Evolutionary conservation across 1,140 invertebrate species (phyloP).

Genomic region (Eurytemora carolleeae): DNA sequence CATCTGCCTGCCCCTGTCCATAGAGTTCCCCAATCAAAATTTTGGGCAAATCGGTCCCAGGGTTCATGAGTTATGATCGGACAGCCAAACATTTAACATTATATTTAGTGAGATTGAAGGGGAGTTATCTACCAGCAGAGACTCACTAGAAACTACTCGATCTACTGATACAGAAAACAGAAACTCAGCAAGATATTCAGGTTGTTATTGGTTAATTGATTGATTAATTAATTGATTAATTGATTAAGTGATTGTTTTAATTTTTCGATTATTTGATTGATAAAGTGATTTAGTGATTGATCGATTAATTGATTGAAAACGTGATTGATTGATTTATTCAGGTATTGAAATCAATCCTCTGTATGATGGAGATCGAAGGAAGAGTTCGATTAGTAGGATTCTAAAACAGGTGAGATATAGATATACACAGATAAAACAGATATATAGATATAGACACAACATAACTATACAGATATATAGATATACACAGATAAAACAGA

Average conservation of each 20-base stretch:
- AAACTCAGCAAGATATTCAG: neutral
- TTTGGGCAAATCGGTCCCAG: no score
- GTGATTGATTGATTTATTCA: neutral
- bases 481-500: neutral
- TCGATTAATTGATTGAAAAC: neutral
- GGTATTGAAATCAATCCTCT: neutral
- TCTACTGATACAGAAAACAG: neutral
- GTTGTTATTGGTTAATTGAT: neutral
- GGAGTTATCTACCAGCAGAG: neutral
- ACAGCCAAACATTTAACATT: no score
- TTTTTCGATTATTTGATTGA: neutral
- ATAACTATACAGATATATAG: neutral
- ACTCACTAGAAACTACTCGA: neutral
- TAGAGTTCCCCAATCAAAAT: no score
- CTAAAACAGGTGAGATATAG: neutral
- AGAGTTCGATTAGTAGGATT: neutral
- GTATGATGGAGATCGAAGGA: neutral
- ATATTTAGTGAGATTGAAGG: no score
- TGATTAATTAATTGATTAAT: neutral
- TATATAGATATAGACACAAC: neutral
- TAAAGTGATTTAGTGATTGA: neutral
- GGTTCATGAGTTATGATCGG: no score
- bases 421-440: neutral
- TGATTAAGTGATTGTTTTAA: neutral
- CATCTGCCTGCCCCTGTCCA: no score